These are phyloP conservation scores for Oceanodroma leucorhoa DNA, from an alignment of 2,797 vertebrate genomes.

Conservation along the genomic window DNA sequence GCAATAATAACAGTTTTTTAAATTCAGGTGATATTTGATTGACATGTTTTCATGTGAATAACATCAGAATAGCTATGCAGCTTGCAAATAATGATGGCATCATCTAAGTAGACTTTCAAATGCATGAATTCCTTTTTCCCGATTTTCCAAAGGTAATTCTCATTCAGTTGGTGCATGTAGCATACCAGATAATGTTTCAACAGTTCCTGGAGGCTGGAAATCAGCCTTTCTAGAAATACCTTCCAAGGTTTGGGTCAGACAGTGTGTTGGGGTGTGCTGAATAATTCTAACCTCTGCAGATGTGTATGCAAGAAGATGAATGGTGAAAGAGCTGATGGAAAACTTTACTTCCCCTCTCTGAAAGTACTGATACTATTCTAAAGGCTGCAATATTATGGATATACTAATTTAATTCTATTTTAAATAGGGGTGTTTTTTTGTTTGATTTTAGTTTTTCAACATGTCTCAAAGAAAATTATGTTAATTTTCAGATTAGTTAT, in stretches of 20 bases:
- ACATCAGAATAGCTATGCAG: not conserved
- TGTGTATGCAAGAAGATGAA: not conserved
- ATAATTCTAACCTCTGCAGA: not conserved
- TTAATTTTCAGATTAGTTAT: not conserved
- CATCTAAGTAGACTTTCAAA: not conserved
- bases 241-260: not conserved
- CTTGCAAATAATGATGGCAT: not conserved
- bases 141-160: not conserved
- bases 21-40: not conserved
- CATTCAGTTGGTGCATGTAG: not conserved
- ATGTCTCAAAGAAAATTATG: not conserved
- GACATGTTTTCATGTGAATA: not conserved
- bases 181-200: not conserved
- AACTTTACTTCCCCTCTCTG: not conserved
- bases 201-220: not conserved
- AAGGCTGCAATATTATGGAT: not conserved
- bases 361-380: not conserved
- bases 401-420: not conserved
- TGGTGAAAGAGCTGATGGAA: not conserved
- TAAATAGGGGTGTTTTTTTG: not conserved
- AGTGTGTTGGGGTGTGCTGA: not conserved
- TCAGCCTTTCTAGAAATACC: not conserved
- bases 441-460: not conserved
- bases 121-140: not conserved
- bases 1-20: not conserved